Conservation (phyloP, 2,113 vertebrate species). For the Pterophyllum scalare region DNA sequence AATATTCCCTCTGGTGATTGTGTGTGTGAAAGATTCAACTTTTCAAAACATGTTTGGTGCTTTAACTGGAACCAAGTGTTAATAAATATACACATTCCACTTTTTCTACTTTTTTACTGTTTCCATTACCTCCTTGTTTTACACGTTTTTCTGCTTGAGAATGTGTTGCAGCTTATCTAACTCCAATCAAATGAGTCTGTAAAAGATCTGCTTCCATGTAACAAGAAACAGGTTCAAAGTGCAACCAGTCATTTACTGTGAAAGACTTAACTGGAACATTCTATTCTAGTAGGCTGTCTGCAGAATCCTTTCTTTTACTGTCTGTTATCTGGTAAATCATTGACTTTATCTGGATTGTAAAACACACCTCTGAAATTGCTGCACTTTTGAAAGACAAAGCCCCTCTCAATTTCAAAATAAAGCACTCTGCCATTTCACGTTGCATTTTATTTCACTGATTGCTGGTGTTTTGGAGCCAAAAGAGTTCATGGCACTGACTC, state of each 20-base stretch:
- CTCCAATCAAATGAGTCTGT: background rate
- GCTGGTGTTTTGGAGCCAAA: accelerated
- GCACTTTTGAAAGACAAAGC: background rate
- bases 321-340: background rate
- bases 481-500: background rate
- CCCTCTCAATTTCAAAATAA: background rate
- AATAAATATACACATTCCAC: too few species aligned
- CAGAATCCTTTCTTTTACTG: background rate
- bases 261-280: background rate
- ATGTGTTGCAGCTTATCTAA: background rate
- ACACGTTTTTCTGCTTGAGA: background rate
- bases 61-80: background rate
- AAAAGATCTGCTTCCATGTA: background rate
- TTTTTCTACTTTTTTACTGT: background rate
- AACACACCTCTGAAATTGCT: background rate
- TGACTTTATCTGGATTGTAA: background rate
- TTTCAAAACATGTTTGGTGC: background rate
- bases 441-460: background rate
- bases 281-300: background rate
- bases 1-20: background rate
- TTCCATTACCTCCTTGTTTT: background rate
- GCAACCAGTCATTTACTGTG: background rate
- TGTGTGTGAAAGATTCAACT: background rate
- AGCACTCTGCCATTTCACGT: background rate
- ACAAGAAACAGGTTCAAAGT: background rate